These are phyloP conservation scores for Crambe crambe DNA, from an alignment of 37 sponge, comb jelly and placozoan species.

Conservation along the genomic window DNA sequence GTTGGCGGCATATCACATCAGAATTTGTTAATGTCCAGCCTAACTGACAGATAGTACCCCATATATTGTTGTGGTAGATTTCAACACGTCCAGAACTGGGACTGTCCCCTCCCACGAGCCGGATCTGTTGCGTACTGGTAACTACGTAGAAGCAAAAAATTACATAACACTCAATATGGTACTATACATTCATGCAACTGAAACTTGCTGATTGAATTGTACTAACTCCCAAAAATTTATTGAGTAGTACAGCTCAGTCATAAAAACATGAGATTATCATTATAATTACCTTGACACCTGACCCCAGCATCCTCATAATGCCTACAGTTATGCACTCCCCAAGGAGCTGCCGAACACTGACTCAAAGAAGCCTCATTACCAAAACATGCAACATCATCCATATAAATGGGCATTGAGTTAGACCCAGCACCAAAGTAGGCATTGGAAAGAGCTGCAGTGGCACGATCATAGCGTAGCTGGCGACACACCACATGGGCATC, in stretches of 20 bases:
- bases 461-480: conserved; percentile 49
- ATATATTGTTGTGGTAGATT: conserved; percentile 52
- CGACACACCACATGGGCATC: conserved; percentile 61
- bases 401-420: conserved; percentile 19
- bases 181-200: neutral
- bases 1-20: conserved; percentile 42
- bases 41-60: conserved; percentile 71
- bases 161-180: too few relatives aligned
- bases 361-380: conserved; percentile 45
- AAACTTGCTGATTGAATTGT: too few relatives aligned
- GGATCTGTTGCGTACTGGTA: neutral
- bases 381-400: conserved; percentile 52
- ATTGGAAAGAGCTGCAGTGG: conserved; percentile 21
- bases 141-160: too few relatives aligned
- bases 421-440: conserved; percentile 27
- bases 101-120: conserved; percentile 37
- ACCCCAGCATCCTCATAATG: conserved; percentile 62
- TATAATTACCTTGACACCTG: conserved; percentile 45
- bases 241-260: too few relatives aligned
- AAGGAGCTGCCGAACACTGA: conserved; percentile 11
- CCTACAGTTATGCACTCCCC: conserved; percentile 43
- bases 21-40: conserved; percentile 32
- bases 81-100: conserved; percentile 53
- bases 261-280: too few relatives aligned
- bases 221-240: too few relatives aligned